These are phyloP conservation scores for Ochropacha duplaris DNA, from an alignment of 2,888 invertebrate species.

Conservation along the genomic window DNA sequence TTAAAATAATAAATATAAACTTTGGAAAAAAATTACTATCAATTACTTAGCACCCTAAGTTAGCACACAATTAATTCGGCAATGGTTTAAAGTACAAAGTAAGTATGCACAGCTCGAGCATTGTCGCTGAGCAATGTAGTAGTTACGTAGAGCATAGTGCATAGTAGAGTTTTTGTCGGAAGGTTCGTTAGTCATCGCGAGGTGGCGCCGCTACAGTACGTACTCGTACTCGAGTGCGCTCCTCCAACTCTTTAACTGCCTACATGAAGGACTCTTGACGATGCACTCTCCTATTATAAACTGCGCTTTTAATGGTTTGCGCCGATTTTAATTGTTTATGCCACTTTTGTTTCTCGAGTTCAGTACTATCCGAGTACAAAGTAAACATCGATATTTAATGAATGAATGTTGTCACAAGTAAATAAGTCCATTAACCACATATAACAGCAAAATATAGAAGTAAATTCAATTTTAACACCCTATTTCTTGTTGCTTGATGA, in stretches of 20 bases:
- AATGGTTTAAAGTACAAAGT: conserved; percentile 49
- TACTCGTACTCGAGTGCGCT: conserved; percentile 76
- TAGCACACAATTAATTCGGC: conserved; percentile 44
- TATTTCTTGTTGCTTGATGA: no score
- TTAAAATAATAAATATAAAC: no score
- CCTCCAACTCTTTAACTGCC: conserved; percentile 83
- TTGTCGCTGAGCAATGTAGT: conserved; percentile 34
- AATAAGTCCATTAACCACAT: background rate
- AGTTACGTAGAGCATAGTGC: conserved; percentile 24
- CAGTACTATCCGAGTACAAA: background rate
- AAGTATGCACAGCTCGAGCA: conserved; percentile 30
- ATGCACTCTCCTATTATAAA: conserved; percentile 81
- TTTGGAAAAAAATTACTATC: background rate
- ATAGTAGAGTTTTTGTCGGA: conserved; percentile 65
- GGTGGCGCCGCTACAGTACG: conserved; percentile 76
- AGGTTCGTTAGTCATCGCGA: conserved; percentile 76
- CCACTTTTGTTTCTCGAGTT: conserved; percentile 45
- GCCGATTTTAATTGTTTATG: conserved; percentile 77
- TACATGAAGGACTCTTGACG: conserved; percentile 79
- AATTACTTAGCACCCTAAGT: conserved; percentile 7
- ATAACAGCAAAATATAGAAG: no score
- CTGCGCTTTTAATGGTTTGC: conserved; percentile 81
- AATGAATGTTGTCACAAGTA: conserved; percentile 34
- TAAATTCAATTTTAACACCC: no score
- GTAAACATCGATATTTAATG: conserved; percentile 8